Evolutionary conservation across 64 coral and sea anemone genomes (phyloP).

Genomic region (Pocillopora damicornis): DNA sequence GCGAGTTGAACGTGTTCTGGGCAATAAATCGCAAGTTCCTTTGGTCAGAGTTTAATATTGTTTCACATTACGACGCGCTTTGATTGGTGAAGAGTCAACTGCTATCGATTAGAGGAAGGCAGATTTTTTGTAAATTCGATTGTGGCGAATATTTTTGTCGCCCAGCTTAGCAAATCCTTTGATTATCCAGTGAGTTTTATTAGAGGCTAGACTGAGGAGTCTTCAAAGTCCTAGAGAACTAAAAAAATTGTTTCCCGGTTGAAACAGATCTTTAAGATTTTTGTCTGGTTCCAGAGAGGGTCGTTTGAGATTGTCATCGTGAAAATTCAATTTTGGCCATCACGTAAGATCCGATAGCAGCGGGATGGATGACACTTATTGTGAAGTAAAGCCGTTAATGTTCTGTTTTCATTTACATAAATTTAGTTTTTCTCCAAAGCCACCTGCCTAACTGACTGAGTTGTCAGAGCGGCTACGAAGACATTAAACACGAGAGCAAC

Average conservation of each 20-base stretch:
- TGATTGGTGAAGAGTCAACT: neutral
- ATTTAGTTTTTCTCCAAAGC: slow-evolving; percentile 22
- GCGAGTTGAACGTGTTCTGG: neutral
- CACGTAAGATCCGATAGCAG: neutral
- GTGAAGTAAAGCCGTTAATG: slow-evolving; percentile 28
- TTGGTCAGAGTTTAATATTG: neutral
- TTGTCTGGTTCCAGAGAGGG: neutral
- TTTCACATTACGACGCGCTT: neutral
- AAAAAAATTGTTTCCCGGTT: neutral
- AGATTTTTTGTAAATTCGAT: neutral
- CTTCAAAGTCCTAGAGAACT: neutral
- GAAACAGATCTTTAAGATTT: neutral
- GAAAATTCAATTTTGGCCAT: slow-evolving; percentile 38
- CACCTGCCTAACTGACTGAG: slow-evolving; percentile 15
- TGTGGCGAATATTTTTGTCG: neutral
- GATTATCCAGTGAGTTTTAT: neutral
- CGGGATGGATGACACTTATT: slow-evolving; percentile 4
- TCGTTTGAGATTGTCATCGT: slow-evolving; percentile 13
- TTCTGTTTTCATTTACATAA: slow-evolving; percentile 35
- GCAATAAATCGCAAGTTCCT: slow-evolving; percentile 4
- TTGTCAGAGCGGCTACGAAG: slow-evolving; percentile 19
- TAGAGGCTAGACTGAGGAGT: neutral
- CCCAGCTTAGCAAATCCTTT: neutral
- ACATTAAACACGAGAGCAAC: slow-evolving; percentile 38
- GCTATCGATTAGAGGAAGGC: neutral